Percentiles rank a stretch among this genome's conserved stretches.
Conservation (phyloP, 1,140 invertebrate species). For the Tetragonula clypearis region DNA sequence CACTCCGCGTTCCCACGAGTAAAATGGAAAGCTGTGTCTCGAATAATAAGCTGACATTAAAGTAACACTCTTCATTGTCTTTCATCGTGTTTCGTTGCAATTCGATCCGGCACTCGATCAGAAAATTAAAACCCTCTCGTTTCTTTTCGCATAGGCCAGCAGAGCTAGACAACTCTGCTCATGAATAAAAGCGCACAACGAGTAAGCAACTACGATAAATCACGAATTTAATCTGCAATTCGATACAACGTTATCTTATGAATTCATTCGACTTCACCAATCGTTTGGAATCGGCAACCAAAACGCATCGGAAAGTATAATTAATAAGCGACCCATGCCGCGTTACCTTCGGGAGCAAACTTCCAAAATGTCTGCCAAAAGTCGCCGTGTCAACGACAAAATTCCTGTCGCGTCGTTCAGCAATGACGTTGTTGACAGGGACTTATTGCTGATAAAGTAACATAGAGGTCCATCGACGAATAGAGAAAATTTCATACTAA, state of each 20-base stretch:
- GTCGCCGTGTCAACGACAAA: background rate
- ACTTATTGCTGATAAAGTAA: background rate
- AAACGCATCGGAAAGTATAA: background rate
- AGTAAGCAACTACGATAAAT: background rate
- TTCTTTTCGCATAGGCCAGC: background rate
- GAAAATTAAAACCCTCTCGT: background rate
- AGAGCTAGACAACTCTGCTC: background rate
- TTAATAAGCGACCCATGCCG: background rate
- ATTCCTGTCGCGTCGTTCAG: background rate
- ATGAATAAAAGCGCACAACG: background rate
- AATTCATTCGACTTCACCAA: background rate
- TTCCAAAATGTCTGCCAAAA: background rate
- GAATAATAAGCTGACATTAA: too few species aligned
- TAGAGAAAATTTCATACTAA: too few species aligned
- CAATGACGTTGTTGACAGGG: background rate
- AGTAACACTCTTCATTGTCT: too few species aligned
- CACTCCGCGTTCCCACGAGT: too few species aligned
- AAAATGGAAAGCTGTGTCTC: too few species aligned
- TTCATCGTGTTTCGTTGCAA: too few species aligned
- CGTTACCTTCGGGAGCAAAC: background rate
- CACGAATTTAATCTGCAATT: background rate
- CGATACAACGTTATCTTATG: background rate
- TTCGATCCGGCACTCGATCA: too few species aligned
- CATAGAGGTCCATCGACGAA: background rate
- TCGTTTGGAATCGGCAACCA: background rate